Percentiles rank a stretch among this genome's conserved stretches.
Conservation (phyloP, 2,797 vertebrate species). For the Chromobotia macracanthus region DNA sequence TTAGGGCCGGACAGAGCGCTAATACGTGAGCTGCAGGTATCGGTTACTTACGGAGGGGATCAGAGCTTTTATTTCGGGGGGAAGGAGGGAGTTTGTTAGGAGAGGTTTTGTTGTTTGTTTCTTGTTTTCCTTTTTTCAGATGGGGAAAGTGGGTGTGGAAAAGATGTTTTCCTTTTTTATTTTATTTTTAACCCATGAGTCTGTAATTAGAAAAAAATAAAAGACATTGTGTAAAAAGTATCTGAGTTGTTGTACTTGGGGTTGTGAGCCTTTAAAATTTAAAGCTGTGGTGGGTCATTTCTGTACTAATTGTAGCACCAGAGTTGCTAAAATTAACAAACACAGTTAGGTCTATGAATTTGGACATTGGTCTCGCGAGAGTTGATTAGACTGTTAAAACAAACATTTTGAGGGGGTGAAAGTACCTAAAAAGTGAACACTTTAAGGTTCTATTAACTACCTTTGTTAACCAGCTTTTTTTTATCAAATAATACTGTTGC, state of each 20-base stretch:
- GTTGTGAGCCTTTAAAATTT: too few species aligned
- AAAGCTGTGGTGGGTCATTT: not conserved
- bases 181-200: slow-evolving; percentile 86
- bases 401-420: too few species aligned
- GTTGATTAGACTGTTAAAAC: too few species aligned
- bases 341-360: too few species aligned
- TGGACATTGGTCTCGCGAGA: too few species aligned
- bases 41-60: slow-evolving; percentile 69
- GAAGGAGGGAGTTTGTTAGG: slow-evolving; percentile 68
- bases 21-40: slow-evolving; percentile 66
- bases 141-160: slow-evolving; percentile 70
- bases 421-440: too few species aligned
- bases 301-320: too few species aligned
- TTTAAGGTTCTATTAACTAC: too few species aligned
- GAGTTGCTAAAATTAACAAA: too few species aligned
- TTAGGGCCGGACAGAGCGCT: slow-evolving; percentile 72
- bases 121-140: slow-evolving; percentile 55
- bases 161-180: slow-evolving; percentile 77
- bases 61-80: slow-evolving; percentile 70
- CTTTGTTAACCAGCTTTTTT: too few species aligned
- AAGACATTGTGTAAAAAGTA: slow-evolving; percentile 84
- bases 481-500: too few species aligned
- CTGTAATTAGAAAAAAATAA: slow-evolving; percentile 83
- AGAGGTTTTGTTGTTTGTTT: slow-evolving; percentile 58
- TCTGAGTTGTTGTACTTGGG: too few species aligned